These are phyloP conservation scores for Lasioglossum lativentre DNA, from an alignment of 2,888 invertebrate genomes.

Conservation along the genomic window DNA sequence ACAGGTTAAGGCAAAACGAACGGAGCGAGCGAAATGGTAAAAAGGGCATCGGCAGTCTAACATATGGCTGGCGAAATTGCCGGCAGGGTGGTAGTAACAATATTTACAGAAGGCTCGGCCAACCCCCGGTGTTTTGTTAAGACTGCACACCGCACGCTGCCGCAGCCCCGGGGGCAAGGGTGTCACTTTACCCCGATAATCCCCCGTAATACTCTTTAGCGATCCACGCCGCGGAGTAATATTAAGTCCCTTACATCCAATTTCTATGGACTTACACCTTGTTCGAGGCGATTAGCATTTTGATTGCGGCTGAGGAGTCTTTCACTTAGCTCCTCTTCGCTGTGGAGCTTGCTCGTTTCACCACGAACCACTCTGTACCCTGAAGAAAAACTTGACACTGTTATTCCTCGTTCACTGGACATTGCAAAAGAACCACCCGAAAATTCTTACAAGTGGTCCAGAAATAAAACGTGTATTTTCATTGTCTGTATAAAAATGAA, in stretches of 20 bases:
- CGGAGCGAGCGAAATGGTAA: slow-evolving; percentile 60
- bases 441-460: background rate
- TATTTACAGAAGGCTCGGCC: slow-evolving; percentile 82
- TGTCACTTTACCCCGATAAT: slow-evolving; percentile 82
- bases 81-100: slow-evolving; percentile 83
- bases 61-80: slow-evolving; percentile 84
- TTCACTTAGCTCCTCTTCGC: slow-evolving; percentile 24
- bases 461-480: background rate
- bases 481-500: background rate
- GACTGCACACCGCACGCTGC: slow-evolving; percentile 78
- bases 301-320: slow-evolving; percentile 76
- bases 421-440: background rate
- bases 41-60: slow-evolving; percentile 77
- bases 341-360: background rate
- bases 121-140: slow-evolving; percentile 83
- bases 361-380: background rate
- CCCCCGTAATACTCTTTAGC: slow-evolving; percentile 82
- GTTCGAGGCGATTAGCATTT: slow-evolving; percentile 81
- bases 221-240: slow-evolving; percentile 77
- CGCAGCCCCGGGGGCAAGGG: slow-evolving; percentile 76
- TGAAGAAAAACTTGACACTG: background rate
- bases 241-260: slow-evolving; percentile 81
- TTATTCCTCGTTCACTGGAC: background rate
- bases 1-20: slow-evolving; percentile 16
- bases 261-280: slow-evolving; percentile 83